Conservation (phyloP, 2,797 vertebrate species). For the Chlorospingus flavigularis region DNA sequence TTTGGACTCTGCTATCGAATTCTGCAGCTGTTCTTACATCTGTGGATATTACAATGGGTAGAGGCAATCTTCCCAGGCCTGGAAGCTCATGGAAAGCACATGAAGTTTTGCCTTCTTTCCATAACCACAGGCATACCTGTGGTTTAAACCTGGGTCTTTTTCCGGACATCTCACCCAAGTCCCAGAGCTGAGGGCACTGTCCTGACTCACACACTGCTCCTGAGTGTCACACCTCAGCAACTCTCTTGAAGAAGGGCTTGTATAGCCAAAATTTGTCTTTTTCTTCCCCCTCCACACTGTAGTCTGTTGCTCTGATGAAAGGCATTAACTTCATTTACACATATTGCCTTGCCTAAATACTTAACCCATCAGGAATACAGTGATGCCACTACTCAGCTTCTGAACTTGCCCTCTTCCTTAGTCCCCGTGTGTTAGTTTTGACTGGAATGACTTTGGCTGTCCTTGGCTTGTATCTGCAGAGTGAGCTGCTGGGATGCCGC, state of each 20-base stretch:
- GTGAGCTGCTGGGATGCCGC: not conserved
- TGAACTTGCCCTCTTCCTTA: not conserved
- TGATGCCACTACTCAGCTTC: not conserved
- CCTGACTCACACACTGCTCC: not conserved
- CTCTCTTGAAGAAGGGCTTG: not conserved
- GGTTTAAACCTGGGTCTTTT: not conserved
- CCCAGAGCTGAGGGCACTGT: not conserved
- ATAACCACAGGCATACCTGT: not conserved
- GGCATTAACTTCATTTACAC: not conserved
- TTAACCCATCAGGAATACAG: not conserved
- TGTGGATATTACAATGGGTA: not conserved
- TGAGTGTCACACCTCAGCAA: not conserved
- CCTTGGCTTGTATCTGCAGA: not conserved
- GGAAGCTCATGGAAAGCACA: not conserved
- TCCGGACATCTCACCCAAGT: not conserved
- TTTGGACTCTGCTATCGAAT: not conserved
- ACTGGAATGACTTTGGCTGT: not conserved
- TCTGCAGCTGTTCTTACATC: not conserved
- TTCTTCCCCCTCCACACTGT: accelerated
- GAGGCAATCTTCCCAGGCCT: not conserved
- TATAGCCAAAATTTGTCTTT: not conserved
- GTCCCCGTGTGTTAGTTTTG: not conserved
- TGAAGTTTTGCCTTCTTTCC: not conserved
- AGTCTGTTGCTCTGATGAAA: not conserved
- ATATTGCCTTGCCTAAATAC: not conserved